A percentile compares a stretch with the other conserved stretches of the same genome.
Conservation (phyloP, 2,888 invertebrate species). For the Psylliodes chrysocephalus region DNA sequence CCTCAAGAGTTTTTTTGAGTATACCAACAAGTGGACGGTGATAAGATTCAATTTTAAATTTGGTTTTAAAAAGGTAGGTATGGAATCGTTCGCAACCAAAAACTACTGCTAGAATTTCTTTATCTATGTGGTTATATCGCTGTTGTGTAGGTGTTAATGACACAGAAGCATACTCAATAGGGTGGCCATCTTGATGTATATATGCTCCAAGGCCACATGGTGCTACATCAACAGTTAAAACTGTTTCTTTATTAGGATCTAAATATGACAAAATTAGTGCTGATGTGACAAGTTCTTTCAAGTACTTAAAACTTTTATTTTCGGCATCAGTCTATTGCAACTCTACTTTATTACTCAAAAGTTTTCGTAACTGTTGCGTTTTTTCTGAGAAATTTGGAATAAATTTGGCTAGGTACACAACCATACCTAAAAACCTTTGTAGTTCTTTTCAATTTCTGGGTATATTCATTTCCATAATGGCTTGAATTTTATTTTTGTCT, state of each 20-base stretch:
- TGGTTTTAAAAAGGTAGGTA: background rate
- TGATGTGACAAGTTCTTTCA: background rate
- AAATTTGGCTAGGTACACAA: conserved; percentile 32
- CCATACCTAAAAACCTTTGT: conserved; percentile 34
- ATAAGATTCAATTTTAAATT: too few species aligned
- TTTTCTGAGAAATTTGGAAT: conserved; percentile 28
- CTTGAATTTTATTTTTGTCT: conserved; percentile 6
- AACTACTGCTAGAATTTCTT: conserved; percentile 47
- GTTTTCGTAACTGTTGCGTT: conserved; percentile 19
- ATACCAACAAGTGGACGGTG: too few species aligned
- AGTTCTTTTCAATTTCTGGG: conserved; percentile 30
- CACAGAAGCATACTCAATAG: conserved; percentile 33
- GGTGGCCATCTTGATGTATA: conserved; percentile 27
- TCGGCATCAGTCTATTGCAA: conserved; percentile 34
- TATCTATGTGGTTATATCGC: conserved; percentile 38
- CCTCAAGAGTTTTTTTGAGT: conserved; percentile 44
- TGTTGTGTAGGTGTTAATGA: conserved; percentile 27
- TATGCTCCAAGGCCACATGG: conserved; percentile 31
- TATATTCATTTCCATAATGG: conserved; percentile 6
- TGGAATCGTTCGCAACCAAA: conserved; percentile 38
- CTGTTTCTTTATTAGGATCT: conserved; percentile 21
- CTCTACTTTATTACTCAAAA: conserved; percentile 26
- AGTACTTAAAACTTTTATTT: conserved; percentile 21
- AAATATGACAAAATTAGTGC: background rate
- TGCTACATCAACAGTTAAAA: conserved; percentile 32